phyloP scores from a whole-genome alignment of 2,888 invertebrate species.

The Epistrophe eligans region DNA sequence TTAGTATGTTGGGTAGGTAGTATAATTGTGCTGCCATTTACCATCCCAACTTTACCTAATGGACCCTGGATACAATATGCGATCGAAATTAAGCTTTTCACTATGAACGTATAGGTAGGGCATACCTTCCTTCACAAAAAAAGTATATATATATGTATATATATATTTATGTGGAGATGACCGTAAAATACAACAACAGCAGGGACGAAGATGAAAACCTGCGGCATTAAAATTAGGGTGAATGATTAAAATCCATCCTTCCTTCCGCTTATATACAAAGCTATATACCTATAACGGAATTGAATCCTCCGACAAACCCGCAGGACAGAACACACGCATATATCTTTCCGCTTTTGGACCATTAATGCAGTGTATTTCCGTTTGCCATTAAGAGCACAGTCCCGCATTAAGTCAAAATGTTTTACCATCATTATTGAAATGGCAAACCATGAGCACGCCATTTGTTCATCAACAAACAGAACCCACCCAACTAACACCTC shows the following conservation, averaged over 20 bases:
- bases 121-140: background rate
- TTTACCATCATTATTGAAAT: slow-evolving; percentile 49
- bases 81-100: slow-evolving; percentile 58
- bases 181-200: slow-evolving; percentile 53
- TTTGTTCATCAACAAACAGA: slow-evolving; percentile 36
- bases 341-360: slow-evolving; percentile 43
- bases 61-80: slow-evolving; percentile 57
- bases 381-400: slow-evolving; percentile 34
- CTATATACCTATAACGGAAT: background rate
- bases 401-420: slow-evolving; percentile 27
- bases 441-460: slow-evolving; percentile 59
- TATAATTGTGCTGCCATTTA: background rate
- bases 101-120: background rate
- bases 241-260: slow-evolving; percentile 64
- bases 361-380: slow-evolving; percentile 65
- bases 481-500: background rate
- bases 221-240: slow-evolving; percentile 67
- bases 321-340: slow-evolving; percentile 51
- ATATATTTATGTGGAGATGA: slow-evolving; percentile 32
- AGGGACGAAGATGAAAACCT: slow-evolving; percentile 47
- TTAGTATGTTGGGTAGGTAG: background rate
- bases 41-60: slow-evolving; percentile 56
- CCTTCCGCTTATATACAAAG: slow-evolving; percentile 4
- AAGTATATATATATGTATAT: background rate
- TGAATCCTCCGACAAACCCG: slow-evolving; percentile 4